Percentiles rank a stretch among this genome's conserved stretches.
Evolutionary conservation across 2,113 vertebrate species (phyloP).

Genomic region (Canis aureus): DNA sequence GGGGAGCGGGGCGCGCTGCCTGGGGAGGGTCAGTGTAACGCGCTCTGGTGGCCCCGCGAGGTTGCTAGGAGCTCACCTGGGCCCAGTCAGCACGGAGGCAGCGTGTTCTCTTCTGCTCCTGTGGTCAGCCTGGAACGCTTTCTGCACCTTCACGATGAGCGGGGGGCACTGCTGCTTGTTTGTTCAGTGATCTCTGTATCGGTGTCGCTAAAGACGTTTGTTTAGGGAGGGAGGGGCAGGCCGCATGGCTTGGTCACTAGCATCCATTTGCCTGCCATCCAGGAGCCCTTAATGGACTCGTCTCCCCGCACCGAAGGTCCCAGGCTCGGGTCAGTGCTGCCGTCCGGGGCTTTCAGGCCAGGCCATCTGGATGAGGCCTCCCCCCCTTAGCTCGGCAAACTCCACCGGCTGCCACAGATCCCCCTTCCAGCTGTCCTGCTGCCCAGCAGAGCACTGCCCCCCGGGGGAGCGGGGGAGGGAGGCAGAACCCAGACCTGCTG

Average conservation of each 20-base stretch:
- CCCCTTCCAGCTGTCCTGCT: neutral
- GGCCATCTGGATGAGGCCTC: neutral
- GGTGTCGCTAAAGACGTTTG: neutral
- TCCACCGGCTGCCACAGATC: neutral
- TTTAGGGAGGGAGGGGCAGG: neutral
- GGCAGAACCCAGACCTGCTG: neutral
- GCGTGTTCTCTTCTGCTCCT: neutral
- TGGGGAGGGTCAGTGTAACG: neutral
- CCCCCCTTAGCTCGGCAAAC: neutral
- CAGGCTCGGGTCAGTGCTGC: accelerated
- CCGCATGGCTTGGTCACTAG: neutral
- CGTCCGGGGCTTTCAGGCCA: neutral
- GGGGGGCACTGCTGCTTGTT: neutral
- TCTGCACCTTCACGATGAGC: accelerated
- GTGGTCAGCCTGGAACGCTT: neutral
- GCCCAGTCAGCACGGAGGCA: neutral
- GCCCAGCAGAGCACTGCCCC: accelerated
- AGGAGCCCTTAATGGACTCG: neutral
- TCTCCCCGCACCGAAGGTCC: accelerated
- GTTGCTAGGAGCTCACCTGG: constrained; percentile 56
- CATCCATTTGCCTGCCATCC: neutral
- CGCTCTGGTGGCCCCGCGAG: neutral
- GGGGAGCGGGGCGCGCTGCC: accelerated
- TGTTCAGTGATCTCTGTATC: constrained; percentile 8
- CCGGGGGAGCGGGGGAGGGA: neutral